phyloP scores from a whole-genome alignment of 2,113 vertebrate species.

The Tachysurus vachellii region DNA sequence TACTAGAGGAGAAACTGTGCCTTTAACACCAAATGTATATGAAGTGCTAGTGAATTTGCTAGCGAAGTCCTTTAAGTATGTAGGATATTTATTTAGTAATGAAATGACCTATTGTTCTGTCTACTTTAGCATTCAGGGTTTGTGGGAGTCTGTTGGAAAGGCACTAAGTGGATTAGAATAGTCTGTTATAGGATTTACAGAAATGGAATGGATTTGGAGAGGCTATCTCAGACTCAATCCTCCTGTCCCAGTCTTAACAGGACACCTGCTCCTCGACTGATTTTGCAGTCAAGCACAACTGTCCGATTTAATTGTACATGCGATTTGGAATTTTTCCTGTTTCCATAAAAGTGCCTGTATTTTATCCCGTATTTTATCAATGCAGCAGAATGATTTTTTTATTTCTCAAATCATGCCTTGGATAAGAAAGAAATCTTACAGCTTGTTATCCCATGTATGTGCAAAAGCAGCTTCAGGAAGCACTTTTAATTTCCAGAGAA shows the following conservation, averaged over 20 bases:
- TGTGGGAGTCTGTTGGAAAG: conserved; percentile 43
- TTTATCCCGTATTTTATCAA: neutral
- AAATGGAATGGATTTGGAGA: conserved; percentile 56
- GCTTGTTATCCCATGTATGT: neutral
- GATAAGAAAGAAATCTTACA: neutral
- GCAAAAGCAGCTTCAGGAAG: neutral
- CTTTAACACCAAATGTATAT: neutral
- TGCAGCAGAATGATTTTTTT: neutral
- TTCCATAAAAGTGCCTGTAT: neutral
- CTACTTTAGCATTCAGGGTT: conserved; percentile 39
- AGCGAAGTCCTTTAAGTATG: neutral
- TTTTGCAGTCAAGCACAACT: conserved; percentile 1
- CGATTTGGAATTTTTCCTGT: neutral
- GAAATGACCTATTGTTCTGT: conserved; percentile 19
- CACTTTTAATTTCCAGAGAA: neutral
- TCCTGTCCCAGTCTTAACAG: conserved; percentile 15
- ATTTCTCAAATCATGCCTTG: neutral
- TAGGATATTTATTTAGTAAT: conserved; percentile 1
- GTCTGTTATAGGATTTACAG: conserved; percentile 55
- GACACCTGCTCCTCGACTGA: conserved; percentile 30
- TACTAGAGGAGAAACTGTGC: neutral
- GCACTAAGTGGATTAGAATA: conserved; percentile 58
- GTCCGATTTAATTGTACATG: neutral
- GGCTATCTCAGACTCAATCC: conserved; percentile 45
- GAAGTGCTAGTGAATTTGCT: neutral